A percentile compares a stretch with the other conserved stretches of the same genome.
These are phyloP conservation scores for Peromyscus polionotus DNA, from an alignment of 2,113 vertebrate species.

Conservation along the genomic window DNA sequence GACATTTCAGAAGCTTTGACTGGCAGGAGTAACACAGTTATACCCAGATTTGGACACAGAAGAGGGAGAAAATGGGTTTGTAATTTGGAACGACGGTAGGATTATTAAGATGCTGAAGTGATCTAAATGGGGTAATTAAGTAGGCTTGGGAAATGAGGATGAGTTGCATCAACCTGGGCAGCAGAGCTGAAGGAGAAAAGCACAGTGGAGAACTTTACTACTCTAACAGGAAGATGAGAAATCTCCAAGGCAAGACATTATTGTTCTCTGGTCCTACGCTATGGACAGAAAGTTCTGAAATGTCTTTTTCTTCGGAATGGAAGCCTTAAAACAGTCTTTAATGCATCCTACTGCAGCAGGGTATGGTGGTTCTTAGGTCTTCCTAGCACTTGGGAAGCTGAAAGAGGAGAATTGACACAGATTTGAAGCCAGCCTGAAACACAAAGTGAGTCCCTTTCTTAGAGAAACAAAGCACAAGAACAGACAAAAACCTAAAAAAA, in stretches of 20 bases:
- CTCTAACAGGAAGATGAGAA: background rate
- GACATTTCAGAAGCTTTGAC: background rate
- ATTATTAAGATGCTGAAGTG: background rate
- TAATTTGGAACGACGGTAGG: background rate
- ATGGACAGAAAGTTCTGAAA: background rate
- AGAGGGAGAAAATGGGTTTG: accelerated
- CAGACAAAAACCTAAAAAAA: background rate
- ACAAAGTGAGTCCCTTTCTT: background rate
- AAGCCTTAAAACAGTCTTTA: conserved; percentile 7
- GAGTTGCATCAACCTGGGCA: background rate
- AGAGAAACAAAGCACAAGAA: background rate
- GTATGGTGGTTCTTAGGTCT: background rate
- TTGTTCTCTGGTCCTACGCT: background rate
- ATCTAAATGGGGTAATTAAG: background rate
- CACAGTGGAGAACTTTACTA: background rate
- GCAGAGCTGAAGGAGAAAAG: background rate
- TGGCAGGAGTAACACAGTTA: background rate
- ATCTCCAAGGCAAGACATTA: background rate
- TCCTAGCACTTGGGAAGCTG: background rate
- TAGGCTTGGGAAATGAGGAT: background rate
- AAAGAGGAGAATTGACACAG: background rate
- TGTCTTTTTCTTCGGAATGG: background rate
- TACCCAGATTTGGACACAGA: background rate
- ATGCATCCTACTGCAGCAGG: background rate
- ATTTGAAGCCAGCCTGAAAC: background rate